phyloP scores from a whole-genome alignment of 2,888 invertebrate species.

The Callinectes sapidus region DNA sequence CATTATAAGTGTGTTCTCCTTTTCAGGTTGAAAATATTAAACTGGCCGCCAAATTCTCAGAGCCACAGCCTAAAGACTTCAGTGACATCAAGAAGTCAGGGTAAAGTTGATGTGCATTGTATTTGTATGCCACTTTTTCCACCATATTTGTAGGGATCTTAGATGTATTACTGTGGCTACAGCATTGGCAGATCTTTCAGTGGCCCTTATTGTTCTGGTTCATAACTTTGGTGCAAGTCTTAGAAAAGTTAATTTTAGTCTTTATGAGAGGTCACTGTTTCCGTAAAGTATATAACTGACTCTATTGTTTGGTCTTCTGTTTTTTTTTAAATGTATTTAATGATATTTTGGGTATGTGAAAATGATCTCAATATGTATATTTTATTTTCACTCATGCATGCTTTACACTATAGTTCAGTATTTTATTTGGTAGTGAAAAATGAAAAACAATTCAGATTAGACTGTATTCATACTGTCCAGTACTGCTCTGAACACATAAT shows the following conservation, averaged over 20 bases:
- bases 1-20: neutral
- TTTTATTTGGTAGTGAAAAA: neutral
- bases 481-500: neutral
- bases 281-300: no score
- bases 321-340: neutral
- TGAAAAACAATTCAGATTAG: neutral
- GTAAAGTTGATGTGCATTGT: conserved; percentile 51
- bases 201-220: neutral
- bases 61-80: conserved; percentile 71
- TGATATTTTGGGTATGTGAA: no score
- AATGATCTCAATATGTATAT: neutral
- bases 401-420: conserved; percentile 22
- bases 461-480: neutral
- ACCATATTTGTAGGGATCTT: neutral
- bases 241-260: neutral
- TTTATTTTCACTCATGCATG: no score
- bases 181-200: neutral
- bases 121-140: neutral
- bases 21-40: conserved; percentile 72
- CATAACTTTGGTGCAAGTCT: neutral
- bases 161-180: neutral
- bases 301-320: no score
- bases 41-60: conserved; percentile 70
- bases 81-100: conserved; percentile 70
- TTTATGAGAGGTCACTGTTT: no score